phyloP scores from a whole-genome alignment of 2,113 vertebrate species.

The Gasterosteus nipponicus region DNA sequence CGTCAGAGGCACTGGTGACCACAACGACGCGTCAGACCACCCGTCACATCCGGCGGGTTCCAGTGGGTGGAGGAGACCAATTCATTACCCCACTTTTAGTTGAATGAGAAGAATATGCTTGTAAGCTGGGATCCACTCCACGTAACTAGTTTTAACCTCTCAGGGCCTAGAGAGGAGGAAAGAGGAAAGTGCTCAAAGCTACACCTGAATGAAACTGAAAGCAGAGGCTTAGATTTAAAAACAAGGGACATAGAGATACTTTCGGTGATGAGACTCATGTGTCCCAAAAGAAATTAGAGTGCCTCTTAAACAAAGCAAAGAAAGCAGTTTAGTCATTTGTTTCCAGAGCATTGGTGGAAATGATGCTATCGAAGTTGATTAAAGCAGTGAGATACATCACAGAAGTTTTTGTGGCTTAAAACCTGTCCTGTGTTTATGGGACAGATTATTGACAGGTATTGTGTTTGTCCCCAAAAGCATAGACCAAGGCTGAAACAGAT shows the following conservation, averaged over 20 bases:
- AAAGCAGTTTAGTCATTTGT: conserved; percentile 51
- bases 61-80: conserved; percentile 56
- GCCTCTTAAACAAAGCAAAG: conserved; percentile 38
- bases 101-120: conserved; percentile 68
- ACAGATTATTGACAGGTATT: conserved; percentile 30
- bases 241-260: conserved; percentile 15
- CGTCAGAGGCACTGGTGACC: conserved; percentile 58
- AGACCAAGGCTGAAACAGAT: conserved; percentile 48
- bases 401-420: conserved; percentile 45
- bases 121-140: conserved; percentile 39
- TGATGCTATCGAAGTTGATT: conserved; percentile 39
- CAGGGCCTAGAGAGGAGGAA: background rate
- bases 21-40: conserved; percentile 66
- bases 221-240: conserved; percentile 22
- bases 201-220: conserved; percentile 18
- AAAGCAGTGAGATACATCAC: conserved; percentile 46
- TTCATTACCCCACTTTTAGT: conserved; percentile 74
- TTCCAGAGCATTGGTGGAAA: conserved; percentile 40
- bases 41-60: conserved; percentile 46
- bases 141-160: conserved; percentile 1
- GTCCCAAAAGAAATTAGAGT: conserved; percentile 44
- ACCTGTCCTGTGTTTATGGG: conserved; percentile 39
- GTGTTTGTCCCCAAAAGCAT: conserved; percentile 23
- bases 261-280: background rate
- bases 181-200: conserved; percentile 28